phyloP scores from a whole-genome alignment of 1,140 invertebrate species.

The Diabrotica virgifera region DNA sequence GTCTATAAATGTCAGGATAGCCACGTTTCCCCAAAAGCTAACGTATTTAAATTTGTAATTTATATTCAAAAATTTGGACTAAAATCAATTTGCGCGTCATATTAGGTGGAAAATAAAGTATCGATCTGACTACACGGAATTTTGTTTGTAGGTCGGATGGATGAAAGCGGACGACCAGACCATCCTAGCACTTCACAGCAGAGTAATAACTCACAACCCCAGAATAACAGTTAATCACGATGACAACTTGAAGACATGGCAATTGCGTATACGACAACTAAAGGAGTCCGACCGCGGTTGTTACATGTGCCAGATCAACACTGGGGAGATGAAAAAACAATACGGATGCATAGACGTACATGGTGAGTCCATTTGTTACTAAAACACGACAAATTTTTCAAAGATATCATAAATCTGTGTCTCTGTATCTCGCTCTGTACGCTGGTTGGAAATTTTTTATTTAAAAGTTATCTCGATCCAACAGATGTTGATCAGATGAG shows the following conservation, averaged over 20 bases:
- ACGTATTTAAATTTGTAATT: too few species aligned
- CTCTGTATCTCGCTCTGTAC: not conserved
- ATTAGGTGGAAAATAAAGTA: too few species aligned
- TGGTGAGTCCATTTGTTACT: slow-evolving; percentile 55
- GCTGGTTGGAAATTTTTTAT: too few species aligned
- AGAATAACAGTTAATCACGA: slow-evolving; percentile 55
- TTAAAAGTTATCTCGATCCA: too few species aligned
- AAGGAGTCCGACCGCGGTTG: slow-evolving; percentile 72
- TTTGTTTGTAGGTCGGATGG: slow-evolving; percentile 78
- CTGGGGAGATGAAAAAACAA: slow-evolving; percentile 82
- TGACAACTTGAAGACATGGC: slow-evolving; percentile 72
- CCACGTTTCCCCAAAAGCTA: too few species aligned
- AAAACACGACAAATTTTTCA: too few species aligned
- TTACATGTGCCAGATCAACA: slow-evolving; percentile 89
- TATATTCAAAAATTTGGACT: too few species aligned
- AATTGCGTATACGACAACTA: slow-evolving; percentile 70
- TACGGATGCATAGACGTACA: slow-evolving; percentile 85
- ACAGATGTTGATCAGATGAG: too few species aligned
- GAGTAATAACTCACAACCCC: slow-evolving; percentile 84
- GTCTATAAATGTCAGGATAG: too few species aligned
- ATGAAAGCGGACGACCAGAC: slow-evolving; percentile 85
- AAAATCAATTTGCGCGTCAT: too few species aligned
- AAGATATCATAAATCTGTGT: too few species aligned
- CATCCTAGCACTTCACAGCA: slow-evolving; percentile 77
- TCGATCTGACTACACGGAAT: too few species aligned